These are phyloP conservation scores for Notothenia rossii DNA, from an alignment of 2,113 vertebrate species.

Conservation along the genomic window DNA sequence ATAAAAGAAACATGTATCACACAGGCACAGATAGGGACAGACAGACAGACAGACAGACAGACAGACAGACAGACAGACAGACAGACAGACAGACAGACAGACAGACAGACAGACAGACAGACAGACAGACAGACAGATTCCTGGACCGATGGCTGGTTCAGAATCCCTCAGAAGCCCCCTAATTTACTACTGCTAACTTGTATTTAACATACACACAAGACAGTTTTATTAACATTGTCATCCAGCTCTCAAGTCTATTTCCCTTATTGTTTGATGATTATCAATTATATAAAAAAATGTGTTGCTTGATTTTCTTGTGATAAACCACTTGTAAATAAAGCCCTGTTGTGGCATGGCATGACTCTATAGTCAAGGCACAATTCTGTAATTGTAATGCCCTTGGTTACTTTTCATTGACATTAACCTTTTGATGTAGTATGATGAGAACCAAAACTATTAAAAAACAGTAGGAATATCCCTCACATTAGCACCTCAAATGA, in stretches of 20 bases:
- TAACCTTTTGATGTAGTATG: neutral
- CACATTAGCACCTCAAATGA: neutral
- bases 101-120: constrained; percentile 59
- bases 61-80: constrained; percentile 56
- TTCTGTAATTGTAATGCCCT: neutral
- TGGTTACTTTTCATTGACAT: neutral
- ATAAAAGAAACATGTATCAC: constrained; percentile 65
- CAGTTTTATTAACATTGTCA: neutral
- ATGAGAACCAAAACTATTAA: neutral
- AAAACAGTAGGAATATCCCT: neutral
- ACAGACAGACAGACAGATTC: constrained; percentile 62
- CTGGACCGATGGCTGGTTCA: constrained; percentile 69
- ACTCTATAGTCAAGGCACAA: neutral
- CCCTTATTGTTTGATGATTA: neutral
- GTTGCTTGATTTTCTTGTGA: neutral
- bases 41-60: constrained; percentile 58
- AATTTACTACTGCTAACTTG: neutral
- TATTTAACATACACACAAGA: too few relatives aligned
- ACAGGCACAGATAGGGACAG: constrained; percentile 55
- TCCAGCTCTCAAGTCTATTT: too few relatives aligned
- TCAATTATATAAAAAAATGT: neutral
- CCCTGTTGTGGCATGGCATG: neutral
- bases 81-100: constrained; percentile 37
- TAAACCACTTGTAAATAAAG: neutral
- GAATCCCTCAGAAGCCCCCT: constrained; percentile 31